phyloP scores from a whole-genome alignment of 2,113 vertebrate species.

The Struthio camelus region DNA sequence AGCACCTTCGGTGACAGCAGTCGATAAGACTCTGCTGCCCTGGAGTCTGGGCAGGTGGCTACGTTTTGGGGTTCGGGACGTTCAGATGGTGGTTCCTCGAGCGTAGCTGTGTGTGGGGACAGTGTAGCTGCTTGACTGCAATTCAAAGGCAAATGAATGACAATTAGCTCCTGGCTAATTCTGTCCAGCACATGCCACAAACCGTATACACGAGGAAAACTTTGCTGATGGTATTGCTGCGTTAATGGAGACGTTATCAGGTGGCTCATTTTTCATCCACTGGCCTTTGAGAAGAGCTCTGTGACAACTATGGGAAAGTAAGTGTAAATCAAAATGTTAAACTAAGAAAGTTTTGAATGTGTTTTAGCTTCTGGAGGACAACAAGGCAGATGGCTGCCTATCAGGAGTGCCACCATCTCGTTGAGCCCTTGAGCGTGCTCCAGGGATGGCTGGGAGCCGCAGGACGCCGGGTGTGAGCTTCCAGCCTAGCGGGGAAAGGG shows the following conservation, averaged over 20 bases:
- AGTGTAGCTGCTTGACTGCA: background rate
- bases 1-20: background rate
- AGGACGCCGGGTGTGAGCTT: background rate
- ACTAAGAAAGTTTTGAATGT: background rate
- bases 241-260: background rate
- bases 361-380: background rate
- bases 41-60: background rate
- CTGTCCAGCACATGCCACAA: background rate
- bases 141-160: background rate
- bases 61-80: rapidly evolving
- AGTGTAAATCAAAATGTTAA: background rate
- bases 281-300: background rate
- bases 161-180: background rate
- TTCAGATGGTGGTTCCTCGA: background rate
- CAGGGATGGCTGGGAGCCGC: background rate
- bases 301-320: background rate
- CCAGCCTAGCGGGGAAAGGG: background rate
- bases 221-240: background rate
- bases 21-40: rapidly evolving
- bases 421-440: no score
- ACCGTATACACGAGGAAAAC: background rate
- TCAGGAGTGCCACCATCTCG: background rate
- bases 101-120: background rate
- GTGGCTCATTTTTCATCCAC: background rate
- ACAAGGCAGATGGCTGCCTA: background rate